Evolutionary conservation across 2,888 invertebrate genomes (phyloP), one percentile per base, ranked within the genome.

Genomic region (Geotrupes spiniger): DNA sequence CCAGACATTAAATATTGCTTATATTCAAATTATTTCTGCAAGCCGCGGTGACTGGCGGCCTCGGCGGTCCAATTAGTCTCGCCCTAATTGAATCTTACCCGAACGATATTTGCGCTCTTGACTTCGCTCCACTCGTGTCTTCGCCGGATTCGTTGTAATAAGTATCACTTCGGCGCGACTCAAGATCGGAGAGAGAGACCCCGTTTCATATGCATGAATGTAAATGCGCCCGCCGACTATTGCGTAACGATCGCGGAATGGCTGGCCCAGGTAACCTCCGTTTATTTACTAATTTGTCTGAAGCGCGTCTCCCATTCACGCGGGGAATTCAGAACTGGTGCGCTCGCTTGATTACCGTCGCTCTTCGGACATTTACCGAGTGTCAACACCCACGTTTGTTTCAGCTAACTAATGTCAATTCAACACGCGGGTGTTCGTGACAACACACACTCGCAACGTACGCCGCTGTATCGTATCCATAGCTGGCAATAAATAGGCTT

Each of bases 1-100:
- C 63, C 21, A 57, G 58, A 63, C 63, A 68, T 70, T 69, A 69
- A 70, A 69, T 69, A 68, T 65, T 67, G 68, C 70, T 71, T 69
- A 70, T 68, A 70, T 70, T 69, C 66, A 69, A 71, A 70, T 70
- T 70, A 69, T 61, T 63, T 59, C 59, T 53, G 56, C 58, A 61
- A 61, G 58, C 58, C 54, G 59, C 61, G 58, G 58, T 60, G 56
- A 55, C 57, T 60, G 58, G 58, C 60, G 56, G 57, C 57, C 60
- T 57, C 57, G 57, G 53, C 60, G 57, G 59, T 63, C 64, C 68
- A 69, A 69, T 70, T 69, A 69, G 65, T 59, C 57, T 56, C 59
- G 53, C 55, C 63, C 64, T 70, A 70, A 70, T 70, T 70, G 69
- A 68, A 70, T 69, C 66, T 65, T 63, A 62, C 63, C 61, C 63